A percentile compares a stretch with the other conserved stretches of the same genome.
Conservation (phyloP, 2,888 invertebrate genomes). For the Epistrophella euchroma region DNA sequence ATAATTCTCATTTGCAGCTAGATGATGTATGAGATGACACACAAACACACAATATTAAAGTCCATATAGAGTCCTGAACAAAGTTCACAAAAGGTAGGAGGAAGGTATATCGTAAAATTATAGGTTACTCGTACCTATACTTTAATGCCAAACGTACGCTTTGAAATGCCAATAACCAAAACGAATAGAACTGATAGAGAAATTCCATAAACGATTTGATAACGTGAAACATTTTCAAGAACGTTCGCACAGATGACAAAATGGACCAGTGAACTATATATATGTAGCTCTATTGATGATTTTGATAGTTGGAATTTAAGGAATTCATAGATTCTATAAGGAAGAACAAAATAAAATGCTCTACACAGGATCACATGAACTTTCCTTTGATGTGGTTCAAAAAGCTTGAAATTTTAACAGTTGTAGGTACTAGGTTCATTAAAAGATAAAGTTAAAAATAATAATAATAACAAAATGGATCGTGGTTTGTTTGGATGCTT, state of each 20-base stretch:
- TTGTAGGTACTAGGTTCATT: too few species aligned
- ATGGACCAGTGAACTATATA: slow-evolving; percentile 1
- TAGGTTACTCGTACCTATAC: background rate
- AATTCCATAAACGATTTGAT: slow-evolving; percentile 73
- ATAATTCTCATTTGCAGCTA: slow-evolving; percentile 52
- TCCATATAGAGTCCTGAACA: slow-evolving; percentile 29
- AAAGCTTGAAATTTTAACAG: too few species aligned
- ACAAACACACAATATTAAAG: slow-evolving; percentile 19
- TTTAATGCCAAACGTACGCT: slow-evolving; percentile 56
- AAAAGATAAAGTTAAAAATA: too few species aligned
- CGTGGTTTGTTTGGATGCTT: too few species aligned
- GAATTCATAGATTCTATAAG: background rate
- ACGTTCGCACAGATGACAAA: slow-evolving; percentile 36
- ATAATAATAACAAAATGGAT: too few species aligned
- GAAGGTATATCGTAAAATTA: background rate
- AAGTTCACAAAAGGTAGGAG: slow-evolving; percentile 10
- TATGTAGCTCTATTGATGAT: background rate
- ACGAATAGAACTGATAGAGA: slow-evolving; percentile 73
- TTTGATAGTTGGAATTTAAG: slow-evolving; percentile 8
- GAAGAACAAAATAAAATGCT: background rate
- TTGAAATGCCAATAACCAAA: slow-evolving; percentile 71
- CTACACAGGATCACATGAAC: too few species aligned
- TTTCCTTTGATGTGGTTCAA: too few species aligned
- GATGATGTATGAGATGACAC: slow-evolving; percentile 38
- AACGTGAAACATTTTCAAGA: slow-evolving; percentile 52